Percentiles rank a stretch among this genome's conserved stretches.
Conservation (phyloP, 2,888 invertebrate species). For the Hoplodrina blanda region DNA sequence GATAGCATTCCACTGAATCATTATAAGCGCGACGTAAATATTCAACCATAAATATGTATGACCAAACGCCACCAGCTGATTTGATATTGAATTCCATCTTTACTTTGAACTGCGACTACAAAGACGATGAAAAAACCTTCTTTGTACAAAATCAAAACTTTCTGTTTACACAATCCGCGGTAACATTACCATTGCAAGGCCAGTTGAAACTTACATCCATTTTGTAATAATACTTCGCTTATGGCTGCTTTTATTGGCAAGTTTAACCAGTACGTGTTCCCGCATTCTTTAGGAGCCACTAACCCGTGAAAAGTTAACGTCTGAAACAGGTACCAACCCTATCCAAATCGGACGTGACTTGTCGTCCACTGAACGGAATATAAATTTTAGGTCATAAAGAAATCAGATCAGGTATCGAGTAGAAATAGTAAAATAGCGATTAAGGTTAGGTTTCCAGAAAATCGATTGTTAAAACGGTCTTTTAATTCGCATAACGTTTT, state of each 20-base stretch:
- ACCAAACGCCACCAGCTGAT: slow-evolving; percentile 6
- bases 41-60: slow-evolving; percentile 32
- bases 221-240: slow-evolving; percentile 46
- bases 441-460: neutral
- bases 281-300: slow-evolving; percentile 37
- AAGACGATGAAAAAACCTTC: slow-evolving; percentile 3
- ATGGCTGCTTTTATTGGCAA: slow-evolving; percentile 60
- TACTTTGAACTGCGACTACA: slow-evolving; percentile 15
- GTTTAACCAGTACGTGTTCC: slow-evolving; percentile 56
- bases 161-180: slow-evolving; percentile 16
- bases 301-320: slow-evolving; percentile 60
- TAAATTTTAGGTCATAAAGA: slow-evolving; percentile 54
- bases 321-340: slow-evolving; percentile 62
- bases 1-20: neutral
- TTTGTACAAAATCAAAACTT: slow-evolving; percentile 27
- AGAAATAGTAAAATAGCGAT: slow-evolving; percentile 30
- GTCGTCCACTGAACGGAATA: slow-evolving; percentile 62
- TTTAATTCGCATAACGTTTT: neutral
- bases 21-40: neutral
- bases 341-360: slow-evolving; percentile 67
- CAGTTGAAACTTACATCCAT: slow-evolving; percentile 56
- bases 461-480: slow-evolving; percentile 5
- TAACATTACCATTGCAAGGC: slow-evolving; percentile 12
- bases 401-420: slow-evolving; percentile 52
- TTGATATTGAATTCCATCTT: slow-evolving; percentile 27